Conservation (phyloP, 1,140 invertebrate species). For the Lethocerus indicus region DNA sequence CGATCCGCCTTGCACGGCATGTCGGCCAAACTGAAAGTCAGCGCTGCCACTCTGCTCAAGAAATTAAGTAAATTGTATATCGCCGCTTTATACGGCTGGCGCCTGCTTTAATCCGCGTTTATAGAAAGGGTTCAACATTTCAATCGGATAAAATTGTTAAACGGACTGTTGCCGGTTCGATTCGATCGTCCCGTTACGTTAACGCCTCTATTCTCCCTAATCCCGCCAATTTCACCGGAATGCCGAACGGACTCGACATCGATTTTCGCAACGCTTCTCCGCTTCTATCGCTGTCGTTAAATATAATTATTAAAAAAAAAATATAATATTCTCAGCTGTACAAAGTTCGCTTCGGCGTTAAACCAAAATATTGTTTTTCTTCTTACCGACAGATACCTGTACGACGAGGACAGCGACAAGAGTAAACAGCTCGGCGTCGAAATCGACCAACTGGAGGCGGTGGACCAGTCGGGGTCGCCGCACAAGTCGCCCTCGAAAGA, state of each 20-base stretch:
- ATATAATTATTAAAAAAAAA: background rate
- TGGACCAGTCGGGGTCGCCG: slow-evolving; percentile 19
- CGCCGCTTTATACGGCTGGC: no score
- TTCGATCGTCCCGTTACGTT: no score
- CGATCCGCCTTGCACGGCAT: slow-evolving; percentile 35
- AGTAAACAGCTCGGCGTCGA: slow-evolving; percentile 21
- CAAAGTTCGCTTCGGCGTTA: background rate
- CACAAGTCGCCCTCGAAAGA: slow-evolving; percentile 28
- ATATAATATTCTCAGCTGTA: background rate
- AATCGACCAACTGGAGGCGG: slow-evolving; percentile 24
- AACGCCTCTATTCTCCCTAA: background rate
- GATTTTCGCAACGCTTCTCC: background rate
- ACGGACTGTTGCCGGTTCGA: no score
- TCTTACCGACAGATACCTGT: slow-evolving; percentile 21
- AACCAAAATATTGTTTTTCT: slow-evolving; percentile 3
- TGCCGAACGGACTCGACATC: background rate
- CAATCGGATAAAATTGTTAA: no score
- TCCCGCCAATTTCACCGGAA: background rate
- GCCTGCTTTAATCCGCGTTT: no score
- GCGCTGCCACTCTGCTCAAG: slow-evolving; percentile 29
- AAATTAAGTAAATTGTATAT: slow-evolving; percentile 29
- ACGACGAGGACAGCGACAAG: slow-evolving; percentile 24
- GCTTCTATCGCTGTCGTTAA: background rate
- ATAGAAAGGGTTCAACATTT: no score
- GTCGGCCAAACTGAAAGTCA: slow-evolving; percentile 33